Evolutionary conservation across 2,888 invertebrate species (phyloP), one percentile per base, ranked within the genome.

Genomic region (Allolobophora icterica): DNA sequence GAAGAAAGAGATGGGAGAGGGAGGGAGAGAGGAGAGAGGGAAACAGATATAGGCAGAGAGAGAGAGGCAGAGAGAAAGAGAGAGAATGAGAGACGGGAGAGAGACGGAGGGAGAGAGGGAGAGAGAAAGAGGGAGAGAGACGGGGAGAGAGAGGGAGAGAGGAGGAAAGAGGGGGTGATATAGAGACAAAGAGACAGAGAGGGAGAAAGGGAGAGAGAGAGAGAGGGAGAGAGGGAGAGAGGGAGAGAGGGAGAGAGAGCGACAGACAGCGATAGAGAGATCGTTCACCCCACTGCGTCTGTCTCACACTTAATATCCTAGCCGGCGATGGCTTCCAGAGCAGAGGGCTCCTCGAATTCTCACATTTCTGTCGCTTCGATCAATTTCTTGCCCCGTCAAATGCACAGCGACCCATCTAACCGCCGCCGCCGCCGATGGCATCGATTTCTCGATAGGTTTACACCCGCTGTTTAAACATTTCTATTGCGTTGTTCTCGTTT

Each of bases 361-460:
- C 71, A 71, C 71, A 71, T 71, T 52, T 71, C 71, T 71, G 71
- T n/a, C 71, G 30, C 71, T 52, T 71, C 71, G 71, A 71, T 71
- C 71, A 71, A 71, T 71, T 71, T 71, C 71, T 71, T n/a, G 45
- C 8, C 8, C 71, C 71, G 30, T 71, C 71, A 71, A 71, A 71
- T n/a, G 71, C 71, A 71, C 52, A 21, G 3, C 71, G n/a, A n/a
- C n/a, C n/a, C 30, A n/a, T 71, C 30, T n/a, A n/a, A 17, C 30
- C n/a, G 8, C n/a, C 11, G 71, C 52, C 52, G 6, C 19, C 19
- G 52, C 1, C 21, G 11, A 71, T n/a, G 11, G 11, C 30, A 71
- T 71, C 71, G 71, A 71, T 71, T 71, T 71, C 71, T 71, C 71
- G 71, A 71, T 71, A 71, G 71, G 71, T 71, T 71, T 71, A 71